Evolutionary conservation across 2,888 invertebrate genomes (phyloP).

Genomic region (Lamproptera curius): DNA sequence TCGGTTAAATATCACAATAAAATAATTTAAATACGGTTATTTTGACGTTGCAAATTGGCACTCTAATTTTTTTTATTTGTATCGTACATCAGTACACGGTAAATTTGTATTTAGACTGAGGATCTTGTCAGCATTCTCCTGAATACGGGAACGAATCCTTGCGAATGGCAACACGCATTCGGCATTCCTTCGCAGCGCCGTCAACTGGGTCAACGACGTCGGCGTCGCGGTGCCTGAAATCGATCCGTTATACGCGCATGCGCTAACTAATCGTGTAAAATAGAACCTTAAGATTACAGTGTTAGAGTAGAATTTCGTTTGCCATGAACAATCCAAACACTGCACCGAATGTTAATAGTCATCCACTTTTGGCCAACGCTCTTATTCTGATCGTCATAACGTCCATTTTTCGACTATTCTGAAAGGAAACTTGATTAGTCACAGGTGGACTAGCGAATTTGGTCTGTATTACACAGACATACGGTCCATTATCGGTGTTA

Average conservation of each 20-base stretch:
- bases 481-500: slow-evolving; percentile 18
- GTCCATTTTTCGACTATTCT: slow-evolving; percentile 23
- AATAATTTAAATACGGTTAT: too few relatives aligned
- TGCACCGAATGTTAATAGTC: slow-evolving; percentile 26
- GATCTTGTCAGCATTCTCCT: too few relatives aligned
- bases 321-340: slow-evolving; percentile 12
- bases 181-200: background rate
- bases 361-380: slow-evolving; percentile 18
- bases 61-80: too few relatives aligned
- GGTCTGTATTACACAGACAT: slow-evolving; percentile 11
- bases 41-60: too few relatives aligned
- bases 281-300: slow-evolving; percentile 19
- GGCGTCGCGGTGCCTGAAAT: slow-evolving; percentile 55
- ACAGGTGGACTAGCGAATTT: slow-evolving; percentile 1
- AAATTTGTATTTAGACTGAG: too few relatives aligned
- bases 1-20: too few relatives aligned
- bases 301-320: slow-evolving; percentile 22
- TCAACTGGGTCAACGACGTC: slow-evolving; percentile 62
- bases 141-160: slow-evolving; percentile 1
- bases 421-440: slow-evolving; percentile 2
- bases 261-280: slow-evolving; percentile 31
- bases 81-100: too few relatives aligned
- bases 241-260: slow-evolving; percentile 63
- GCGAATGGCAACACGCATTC: background rate
- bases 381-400: slow-evolving; percentile 21